A percentile compares a stretch with the other conserved stretches of the same genome.
These are phyloP conservation scores for Macrochelys suwanniensis DNA, from an alignment of 2,797 vertebrate genomes.

Conservation along the genomic window DNA sequence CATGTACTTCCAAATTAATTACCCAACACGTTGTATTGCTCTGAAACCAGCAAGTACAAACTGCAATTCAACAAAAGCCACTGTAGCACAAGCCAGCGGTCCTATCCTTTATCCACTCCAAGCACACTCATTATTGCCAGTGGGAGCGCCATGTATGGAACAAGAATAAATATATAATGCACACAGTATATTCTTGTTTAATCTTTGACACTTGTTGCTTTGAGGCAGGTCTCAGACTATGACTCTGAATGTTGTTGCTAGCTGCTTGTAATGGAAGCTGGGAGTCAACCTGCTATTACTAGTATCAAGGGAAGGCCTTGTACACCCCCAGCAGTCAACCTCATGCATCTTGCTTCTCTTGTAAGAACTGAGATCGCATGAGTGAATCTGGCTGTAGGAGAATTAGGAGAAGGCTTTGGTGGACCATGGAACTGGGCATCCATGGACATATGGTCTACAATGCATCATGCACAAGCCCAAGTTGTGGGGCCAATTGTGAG, in stretches of 20 bases:
- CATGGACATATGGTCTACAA: not conserved
- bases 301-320: not conserved
- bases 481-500: not conserved
- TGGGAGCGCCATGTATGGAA: not conserved
- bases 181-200: not conserved
- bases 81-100: fast-evolving
- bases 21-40: not conserved
- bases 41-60: not conserved
- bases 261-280: too few relatives aligned
- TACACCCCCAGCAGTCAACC: not conserved
- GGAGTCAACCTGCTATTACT: not conserved
- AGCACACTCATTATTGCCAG: fast-evolving
- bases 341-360: not conserved
- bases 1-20: not conserved
- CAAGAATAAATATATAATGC: fast-evolving
- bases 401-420: too few relatives aligned
- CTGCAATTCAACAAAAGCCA: fast-evolving
- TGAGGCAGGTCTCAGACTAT: not conserved
- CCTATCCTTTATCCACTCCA: not conserved
- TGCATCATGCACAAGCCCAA: not conserved
- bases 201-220: not conserved
- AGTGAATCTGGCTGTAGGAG: not conserved
- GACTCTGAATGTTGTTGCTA: not conserved
- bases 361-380: not conserved
- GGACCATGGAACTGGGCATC: not conserved